Base-by-base conservation (phyloP, 2,113 vertebrate genomes). In the Sapayoa aenigma region DNA sequence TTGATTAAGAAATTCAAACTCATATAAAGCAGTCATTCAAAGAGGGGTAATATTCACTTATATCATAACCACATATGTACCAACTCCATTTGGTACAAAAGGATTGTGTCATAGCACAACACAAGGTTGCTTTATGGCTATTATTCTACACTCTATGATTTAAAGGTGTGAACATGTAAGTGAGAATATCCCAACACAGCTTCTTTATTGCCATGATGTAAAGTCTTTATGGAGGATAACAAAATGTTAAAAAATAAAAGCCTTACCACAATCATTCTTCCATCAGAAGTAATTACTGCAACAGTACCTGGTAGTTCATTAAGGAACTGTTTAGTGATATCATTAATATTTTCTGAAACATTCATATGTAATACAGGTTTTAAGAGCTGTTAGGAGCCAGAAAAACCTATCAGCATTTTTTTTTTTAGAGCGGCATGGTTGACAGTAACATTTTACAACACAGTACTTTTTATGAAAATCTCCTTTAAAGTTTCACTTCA, bases 231-330 rank as follows among this genome's bases (percentile, higher is more conserved):
- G 60, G 23, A 14, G 22, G 68, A 18, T 87, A 95, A 31, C 13
- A 66, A 60, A 25, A n/a, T 22, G 11, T 63, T 44, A 66, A 84
- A 77, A 93, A 42, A 41, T 6, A 1, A 3, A 49, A 65, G 10
- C 66, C 98, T 98, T 97, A 99, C 99, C 98, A 99, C 99, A 74
- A 99, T 99, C 99, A 99, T 99, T 93, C 99, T 98, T 58, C 99
- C 99, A 94, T 99, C 99, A 30, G 99, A 99, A 42, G 99, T 99
- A 91, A 99, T 98, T 76, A 99, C 99, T 86, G 99, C 99, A 95
- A 99, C 99, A 11, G 99, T 99, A 85, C 99, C 99, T 99, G 96
- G 28, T 47, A 65, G 20, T 31, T 58, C 75, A 94, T 98, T 97
- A 99, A 99, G 98, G 98, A 97, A 98, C 68, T 2, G 62, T 75